Evolutionary conservation across 2,888 invertebrate genomes (phyloP).

Genomic region (Gortyna flavago): DNA sequence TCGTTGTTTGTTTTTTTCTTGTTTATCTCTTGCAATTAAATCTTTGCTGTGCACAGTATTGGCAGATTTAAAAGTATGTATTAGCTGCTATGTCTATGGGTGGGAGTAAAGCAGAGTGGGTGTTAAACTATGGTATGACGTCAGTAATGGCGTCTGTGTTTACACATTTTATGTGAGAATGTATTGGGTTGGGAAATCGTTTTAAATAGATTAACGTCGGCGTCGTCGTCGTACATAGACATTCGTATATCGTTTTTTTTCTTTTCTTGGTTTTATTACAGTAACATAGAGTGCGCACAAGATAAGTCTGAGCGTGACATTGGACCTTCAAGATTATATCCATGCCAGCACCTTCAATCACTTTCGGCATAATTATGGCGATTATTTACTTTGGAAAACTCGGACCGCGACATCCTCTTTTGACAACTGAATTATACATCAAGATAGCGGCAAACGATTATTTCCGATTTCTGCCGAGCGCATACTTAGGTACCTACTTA

Average conservation of each 20-base stretch:
- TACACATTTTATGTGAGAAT: slow-evolving; percentile 40
- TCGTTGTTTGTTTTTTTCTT: slow-evolving; percentile 18
- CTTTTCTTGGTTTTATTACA: slow-evolving; percentile 24
- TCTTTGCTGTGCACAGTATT: not conserved
- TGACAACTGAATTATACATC: too few relatives aligned
- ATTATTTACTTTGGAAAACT: too few relatives aligned
- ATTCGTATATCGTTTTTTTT: slow-evolving; percentile 25
- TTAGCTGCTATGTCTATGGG: slow-evolving; percentile 13
- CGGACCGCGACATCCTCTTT: too few relatives aligned
- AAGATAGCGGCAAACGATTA: too few relatives aligned
- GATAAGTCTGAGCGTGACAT: too few relatives aligned
- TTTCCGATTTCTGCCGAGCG: too few relatives aligned
- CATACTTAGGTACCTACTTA: too few relatives aligned
- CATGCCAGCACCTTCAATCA: too few relatives aligned
- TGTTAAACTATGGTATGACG: slow-evolving; percentile 49
- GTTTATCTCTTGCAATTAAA: not conserved
- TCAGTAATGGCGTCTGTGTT: slow-evolving; percentile 44
- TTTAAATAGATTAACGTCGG: slow-evolving; percentile 48
- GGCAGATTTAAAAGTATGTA: slow-evolving; percentile 36
- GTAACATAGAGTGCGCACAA: not conserved
- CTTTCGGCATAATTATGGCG: too few relatives aligned
- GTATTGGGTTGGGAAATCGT: slow-evolving; percentile 41
- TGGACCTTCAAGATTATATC: too few relatives aligned
- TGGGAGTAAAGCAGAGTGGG: slow-evolving; percentile 49
- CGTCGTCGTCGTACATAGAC: slow-evolving; percentile 3